These are phyloP conservation scores for Scaptomyza reducta DNA, from an alignment of 2,888 invertebrate species.

Conservation along the genomic window DNA sequence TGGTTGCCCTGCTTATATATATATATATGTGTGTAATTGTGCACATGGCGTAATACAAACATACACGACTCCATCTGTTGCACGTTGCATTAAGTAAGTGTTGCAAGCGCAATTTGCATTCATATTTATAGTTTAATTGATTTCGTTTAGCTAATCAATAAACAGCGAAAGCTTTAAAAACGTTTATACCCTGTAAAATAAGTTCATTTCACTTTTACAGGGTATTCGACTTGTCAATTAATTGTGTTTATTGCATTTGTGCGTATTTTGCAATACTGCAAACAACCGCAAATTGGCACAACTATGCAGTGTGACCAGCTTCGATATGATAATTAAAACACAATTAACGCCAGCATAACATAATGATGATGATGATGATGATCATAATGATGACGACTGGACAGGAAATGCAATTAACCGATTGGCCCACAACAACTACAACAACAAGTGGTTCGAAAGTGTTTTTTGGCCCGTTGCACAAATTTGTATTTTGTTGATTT, in stretches of 20 bases:
- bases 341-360: conserved; percentile 62
- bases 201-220: not conserved
- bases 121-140: not conserved
- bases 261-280: conserved; percentile 40
- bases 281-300: conserved; percentile 56
- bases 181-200: not conserved
- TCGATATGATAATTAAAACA: conserved; percentile 60
- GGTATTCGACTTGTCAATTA: not conserved
- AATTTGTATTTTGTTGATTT: not conserved
- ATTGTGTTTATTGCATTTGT: not conserved
- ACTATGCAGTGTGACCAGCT: conserved; percentile 42
- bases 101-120: not conserved
- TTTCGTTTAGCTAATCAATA: not conserved
- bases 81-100: not conserved
- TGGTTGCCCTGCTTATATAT: conserved; percentile 2
- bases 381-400: conserved; percentile 37
- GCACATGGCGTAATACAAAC: not conserved
- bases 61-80: not conserved
- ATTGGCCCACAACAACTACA: conserved; percentile 66
- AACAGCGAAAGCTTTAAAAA: too few relatives aligned
- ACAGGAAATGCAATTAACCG: conserved; percentile 81
- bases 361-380: conserved; percentile 18
- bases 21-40: not conserved
- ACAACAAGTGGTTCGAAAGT: conserved; percentile 69
- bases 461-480: conserved; percentile 33